Conservation (phyloP, 2,888 invertebrate species). For the Lumbricus terrestris region DNA sequence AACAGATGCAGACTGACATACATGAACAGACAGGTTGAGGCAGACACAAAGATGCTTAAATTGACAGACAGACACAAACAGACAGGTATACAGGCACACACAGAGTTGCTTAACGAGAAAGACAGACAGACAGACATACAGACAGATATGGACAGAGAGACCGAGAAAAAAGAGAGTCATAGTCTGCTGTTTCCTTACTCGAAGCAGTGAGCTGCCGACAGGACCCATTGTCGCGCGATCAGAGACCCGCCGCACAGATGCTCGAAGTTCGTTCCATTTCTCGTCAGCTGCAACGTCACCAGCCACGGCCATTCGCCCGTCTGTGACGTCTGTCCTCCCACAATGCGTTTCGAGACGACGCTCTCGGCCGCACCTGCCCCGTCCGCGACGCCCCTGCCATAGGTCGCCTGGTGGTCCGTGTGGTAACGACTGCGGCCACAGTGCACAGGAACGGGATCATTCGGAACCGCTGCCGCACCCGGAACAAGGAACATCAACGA, state of each 20-base stretch:
- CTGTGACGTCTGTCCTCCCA: conserved; percentile 53
- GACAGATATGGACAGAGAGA: too few relatives aligned
- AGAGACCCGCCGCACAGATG: conserved; percentile 57
- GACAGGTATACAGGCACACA: too few relatives aligned
- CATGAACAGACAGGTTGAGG: too few relatives aligned
- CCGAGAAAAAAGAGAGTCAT: too few relatives aligned
- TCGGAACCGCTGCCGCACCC: not conserved
- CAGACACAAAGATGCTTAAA: too few relatives aligned
- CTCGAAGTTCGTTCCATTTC: conserved; percentile 43
- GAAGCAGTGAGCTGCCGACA: conserved; percentile 59
- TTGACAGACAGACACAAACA: too few relatives aligned
- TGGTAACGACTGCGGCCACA: conserved; percentile 38
- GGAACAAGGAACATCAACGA: not conserved
- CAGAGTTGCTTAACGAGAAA: too few relatives aligned
- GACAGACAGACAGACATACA: too few relatives aligned
- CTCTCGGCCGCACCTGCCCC: not conserved
- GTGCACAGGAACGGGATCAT: conserved; percentile 34
- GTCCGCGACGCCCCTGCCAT: not conserved
- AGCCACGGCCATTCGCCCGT: conserved; percentile 58
- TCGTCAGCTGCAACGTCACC: conserved; percentile 46
- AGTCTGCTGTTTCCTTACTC: conserved; percentile 41
- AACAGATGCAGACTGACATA: too few relatives aligned
- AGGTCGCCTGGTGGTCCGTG: conserved; percentile 24
- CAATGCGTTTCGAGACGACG: conserved; percentile 48
- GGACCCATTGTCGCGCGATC: conserved; percentile 53